phyloP scores from a whole-genome alignment of 2,888 invertebrate genomes.

The Euproctis similis region DNA sequence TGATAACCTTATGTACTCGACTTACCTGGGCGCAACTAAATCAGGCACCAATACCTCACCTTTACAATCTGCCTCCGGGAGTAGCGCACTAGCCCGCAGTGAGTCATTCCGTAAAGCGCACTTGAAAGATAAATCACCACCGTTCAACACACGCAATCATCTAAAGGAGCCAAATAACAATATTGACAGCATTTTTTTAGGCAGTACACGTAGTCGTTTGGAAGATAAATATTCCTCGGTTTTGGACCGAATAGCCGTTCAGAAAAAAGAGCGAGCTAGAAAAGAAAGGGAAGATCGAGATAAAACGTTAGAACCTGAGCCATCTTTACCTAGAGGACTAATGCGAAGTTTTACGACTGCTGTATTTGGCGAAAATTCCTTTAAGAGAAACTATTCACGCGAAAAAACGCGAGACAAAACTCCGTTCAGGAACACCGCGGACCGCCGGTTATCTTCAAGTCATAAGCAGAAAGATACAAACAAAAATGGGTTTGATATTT shows the following conservation, averaged over 20 bases:
- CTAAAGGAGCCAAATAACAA: conserved; percentile 68
- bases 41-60: conserved; percentile 59
- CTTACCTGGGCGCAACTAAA: conserved; percentile 55
- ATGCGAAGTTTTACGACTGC: conserved; percentile 84
- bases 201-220: conserved; percentile 79
- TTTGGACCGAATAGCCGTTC: conserved; percentile 80
- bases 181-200: conserved; percentile 58
- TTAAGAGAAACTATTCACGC: conserved; percentile 73
- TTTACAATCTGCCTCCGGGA: conserved; percentile 50
- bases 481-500: conserved; percentile 56
- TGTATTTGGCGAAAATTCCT: conserved; percentile 80
- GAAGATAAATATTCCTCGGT: conserved; percentile 88
- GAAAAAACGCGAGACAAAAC: conserved; percentile 79
- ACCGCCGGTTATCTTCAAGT: conserved; percentile 52
- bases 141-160: conserved; percentile 59
- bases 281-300: conserved; percentile 77
- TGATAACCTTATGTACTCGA: conserved; percentile 58
- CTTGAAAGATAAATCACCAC: conserved; percentile 63
- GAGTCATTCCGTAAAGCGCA: conserved; percentile 68
- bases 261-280: conserved; percentile 72
- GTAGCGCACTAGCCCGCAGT: conserved; percentile 57
- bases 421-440: conserved; percentile 73
- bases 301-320: conserved; percentile 81
- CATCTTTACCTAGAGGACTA: conserved; percentile 60
- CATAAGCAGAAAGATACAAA: conserved; percentile 52